Percentiles rank a stretch among this genome's conserved stretches.
phyloP scores from a whole-genome alignment of 1,140 invertebrate species.

The Akabosia matsudoensis region DNA sequence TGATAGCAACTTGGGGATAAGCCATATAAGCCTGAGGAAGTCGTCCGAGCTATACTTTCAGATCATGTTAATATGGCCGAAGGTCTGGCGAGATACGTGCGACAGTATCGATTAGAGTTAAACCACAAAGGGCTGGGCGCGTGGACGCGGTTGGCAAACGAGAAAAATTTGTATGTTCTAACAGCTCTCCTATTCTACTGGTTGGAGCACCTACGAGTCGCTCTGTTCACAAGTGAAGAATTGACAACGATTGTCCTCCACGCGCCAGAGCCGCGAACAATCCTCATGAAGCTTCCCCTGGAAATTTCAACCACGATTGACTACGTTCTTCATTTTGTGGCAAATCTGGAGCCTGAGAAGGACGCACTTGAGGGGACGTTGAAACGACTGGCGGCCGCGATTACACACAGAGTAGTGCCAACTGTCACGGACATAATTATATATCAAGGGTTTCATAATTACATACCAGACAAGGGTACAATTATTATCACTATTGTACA shows the following conservation, averaged over 20 bases:
- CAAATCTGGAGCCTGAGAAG: constrained; percentile 36
- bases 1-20: constrained; percentile 25
- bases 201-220: constrained; percentile 65
- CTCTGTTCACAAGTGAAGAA: constrained; percentile 64
- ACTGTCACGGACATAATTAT: constrained; percentile 32
- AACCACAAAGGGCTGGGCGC: constrained; percentile 63
- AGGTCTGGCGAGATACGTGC: constrained; percentile 55
- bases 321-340: constrained; percentile 44
- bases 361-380: constrained; percentile 31
- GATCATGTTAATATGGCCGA: constrained; percentile 59
- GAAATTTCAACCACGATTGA: constrained; percentile 38
- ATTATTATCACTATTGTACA: too few species aligned
- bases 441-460: constrained; percentile 40
- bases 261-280: constrained; percentile 39
- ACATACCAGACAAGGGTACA: constrained; percentile 42
- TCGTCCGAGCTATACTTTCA: constrained; percentile 54
- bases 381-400: constrained; percentile 38
- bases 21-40: constrained; percentile 51
- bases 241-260: constrained; percentile 64
- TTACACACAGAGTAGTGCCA: constrained; percentile 43
- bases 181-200: constrained; percentile 65
- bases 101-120: constrained; percentile 61
- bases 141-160: constrained; percentile 64
- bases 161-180: constrained; percentile 62
- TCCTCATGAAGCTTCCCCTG: constrained; percentile 30